Percentiles rank a stretch among this genome's conserved stretches.
Evolutionary conservation across 2,113 vertebrate species (phyloP).

Genomic region (Sinosuthora webbiana): DNA sequence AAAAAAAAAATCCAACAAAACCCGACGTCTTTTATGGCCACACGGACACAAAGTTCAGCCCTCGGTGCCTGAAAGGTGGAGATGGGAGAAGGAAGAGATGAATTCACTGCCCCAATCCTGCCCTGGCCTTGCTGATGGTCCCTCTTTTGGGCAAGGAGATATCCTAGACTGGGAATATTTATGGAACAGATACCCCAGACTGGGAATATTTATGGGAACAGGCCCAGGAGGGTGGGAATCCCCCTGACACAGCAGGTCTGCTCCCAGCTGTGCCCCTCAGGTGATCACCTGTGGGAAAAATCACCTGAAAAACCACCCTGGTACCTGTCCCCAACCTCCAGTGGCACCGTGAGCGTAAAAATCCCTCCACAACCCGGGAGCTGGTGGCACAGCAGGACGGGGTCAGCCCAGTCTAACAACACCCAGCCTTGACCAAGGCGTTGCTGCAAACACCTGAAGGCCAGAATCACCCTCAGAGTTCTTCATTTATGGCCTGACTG

Average conservation of each 20-base stretch:
- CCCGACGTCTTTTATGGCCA: background rate
- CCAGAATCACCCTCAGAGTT: background rate
- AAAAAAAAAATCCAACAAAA: background rate
- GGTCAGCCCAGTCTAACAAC: rapidly evolving
- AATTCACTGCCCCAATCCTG: rapidly evolving
- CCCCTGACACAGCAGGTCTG: background rate
- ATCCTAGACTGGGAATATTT: background rate
- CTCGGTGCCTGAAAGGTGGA: background rate
- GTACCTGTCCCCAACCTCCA: rapidly evolving
- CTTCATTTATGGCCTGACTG: background rate
- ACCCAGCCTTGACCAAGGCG: background rate
- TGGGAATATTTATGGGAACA: background rate
- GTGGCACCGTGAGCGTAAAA: background rate
- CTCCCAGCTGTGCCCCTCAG: background rate
- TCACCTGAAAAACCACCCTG: background rate
- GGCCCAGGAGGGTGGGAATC: background rate
- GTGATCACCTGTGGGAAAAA: background rate
- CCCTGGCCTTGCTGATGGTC: background rate
- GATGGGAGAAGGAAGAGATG: background rate
- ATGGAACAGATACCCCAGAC: rapidly evolving
- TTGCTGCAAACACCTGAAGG: background rate
- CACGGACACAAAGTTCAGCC: background rate
- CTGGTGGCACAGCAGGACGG: background rate
- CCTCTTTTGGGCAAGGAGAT: background rate
- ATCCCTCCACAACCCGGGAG: rapidly evolving